Evolutionary conservation across 2,113 vertebrate species (phyloP), one percentile per base, ranked within the genome.

Genomic region (Ctenomys sociabilis): DNA sequence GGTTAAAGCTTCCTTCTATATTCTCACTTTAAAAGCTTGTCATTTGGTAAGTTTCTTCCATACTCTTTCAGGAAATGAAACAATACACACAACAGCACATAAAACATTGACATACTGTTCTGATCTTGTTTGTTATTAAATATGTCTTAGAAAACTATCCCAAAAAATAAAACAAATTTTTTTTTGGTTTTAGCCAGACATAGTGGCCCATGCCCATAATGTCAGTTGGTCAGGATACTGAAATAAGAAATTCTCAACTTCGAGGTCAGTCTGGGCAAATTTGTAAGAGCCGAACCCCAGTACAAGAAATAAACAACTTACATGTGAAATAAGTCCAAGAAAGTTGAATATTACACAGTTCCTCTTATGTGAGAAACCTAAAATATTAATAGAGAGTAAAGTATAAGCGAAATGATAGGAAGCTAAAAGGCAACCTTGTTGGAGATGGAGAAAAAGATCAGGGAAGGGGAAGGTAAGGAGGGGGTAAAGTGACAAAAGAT

Each of bases 71-170:
- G 54, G 54, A 49, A 89, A 85, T 16, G 16, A 57, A 57, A 16
- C 78, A 85, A 57, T 91, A 80, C 24, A 70, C 68, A 72, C 8
- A 86, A 59, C 72, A 63, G 35, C 86, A 63, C 73, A 85, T 75
- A 45, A 78, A 86, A 40, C 35, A 64, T 13, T 61, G 5, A 68
- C 6, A 49, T 68, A 86, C 30, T 68, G 45, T 72, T 84, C 63
- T 66, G 54, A 78, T 16, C 52, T 77, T 82, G 32, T 35, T 59
- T 89, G 91, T 91, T 45, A 92, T 61, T 88, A 91, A 92, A 59
- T 82, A 30, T 59, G 52, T 72, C 28, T 87, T 78, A n/a, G 63
- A 88, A 24, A 84, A 22, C 28, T 84, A 85, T 89, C 63, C 37
- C 2, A 57, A 16, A 17, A 57, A 57, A 17, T 52, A 52, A 52